These are phyloP conservation scores for Drosophila kikkawai DNA, from an alignment of 1,140 invertebrate genomes.

Conservation along the genomic window DNA sequence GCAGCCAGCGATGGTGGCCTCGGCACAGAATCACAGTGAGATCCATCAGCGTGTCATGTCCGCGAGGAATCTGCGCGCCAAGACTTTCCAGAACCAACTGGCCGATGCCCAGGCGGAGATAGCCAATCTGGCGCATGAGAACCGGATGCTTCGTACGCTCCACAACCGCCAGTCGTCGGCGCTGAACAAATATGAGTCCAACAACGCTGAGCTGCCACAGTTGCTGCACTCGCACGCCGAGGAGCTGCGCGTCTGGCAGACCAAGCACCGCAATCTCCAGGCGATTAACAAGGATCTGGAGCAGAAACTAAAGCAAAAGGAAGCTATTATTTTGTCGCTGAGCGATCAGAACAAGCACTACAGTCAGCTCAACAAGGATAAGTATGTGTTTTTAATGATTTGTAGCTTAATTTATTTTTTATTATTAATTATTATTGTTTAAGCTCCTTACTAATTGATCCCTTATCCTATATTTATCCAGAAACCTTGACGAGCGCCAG, in stretches of 20 bases:
- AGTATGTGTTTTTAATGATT: conserved; percentile 74
- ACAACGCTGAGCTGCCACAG: conserved; percentile 90
- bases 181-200: conserved; percentile 89
- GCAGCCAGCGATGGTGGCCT: conserved; percentile 54
- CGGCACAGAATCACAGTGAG: conserved; percentile 61
- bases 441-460: neutral
- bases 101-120: conserved; percentile 92
- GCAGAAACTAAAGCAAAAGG: conserved; percentile 89
- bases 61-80: conserved; percentile 90
- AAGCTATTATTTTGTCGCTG: conserved; percentile 87
- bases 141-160: conserved; percentile 89
- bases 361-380: conserved; percentile 89
- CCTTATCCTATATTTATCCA: conserved; percentile 31
- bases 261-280: conserved; percentile 89
- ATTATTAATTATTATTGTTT: no score
- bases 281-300: conserved; percentile 87
- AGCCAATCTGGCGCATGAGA: conserved; percentile 91
- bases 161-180: conserved; percentile 92
- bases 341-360: conserved; percentile 90
- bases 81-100: conserved; percentile 92
- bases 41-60: conserved; percentile 90
- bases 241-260: conserved; percentile 90
- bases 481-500: conserved; percentile 90
- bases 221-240: conserved; percentile 90
- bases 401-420: neutral